Evolutionary conservation across 2,797 vertebrate species (phyloP).

Genomic region (Coilia nasus): DNA sequence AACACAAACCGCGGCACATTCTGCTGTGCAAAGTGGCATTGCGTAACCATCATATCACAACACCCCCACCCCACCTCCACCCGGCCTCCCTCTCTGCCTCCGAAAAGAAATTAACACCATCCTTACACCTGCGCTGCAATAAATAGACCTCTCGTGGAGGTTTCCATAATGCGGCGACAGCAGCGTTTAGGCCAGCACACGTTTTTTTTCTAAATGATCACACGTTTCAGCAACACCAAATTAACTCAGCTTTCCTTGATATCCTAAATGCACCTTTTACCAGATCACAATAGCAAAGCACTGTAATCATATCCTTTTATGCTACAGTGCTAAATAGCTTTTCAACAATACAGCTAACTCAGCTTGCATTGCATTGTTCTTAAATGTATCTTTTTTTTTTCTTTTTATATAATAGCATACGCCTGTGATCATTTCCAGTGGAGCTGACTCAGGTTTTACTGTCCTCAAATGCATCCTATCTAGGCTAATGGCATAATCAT

Average conservation of each 20-base stretch:
- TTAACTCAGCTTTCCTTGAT: neutral
- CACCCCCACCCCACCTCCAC: neutral
- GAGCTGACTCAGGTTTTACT: neutral
- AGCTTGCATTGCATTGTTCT: neutral
- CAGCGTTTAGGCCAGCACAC: neutral
- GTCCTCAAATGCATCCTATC: neutral
- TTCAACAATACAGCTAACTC: neutral
- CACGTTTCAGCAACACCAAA: neutral
- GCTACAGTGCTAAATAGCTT: neutral
- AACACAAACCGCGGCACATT: neutral
- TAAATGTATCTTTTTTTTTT: neutral
- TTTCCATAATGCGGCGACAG: neutral
- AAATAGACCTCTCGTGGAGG: constrained; percentile 21
- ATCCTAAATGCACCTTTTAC: neutral
- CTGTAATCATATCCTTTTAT: neutral
- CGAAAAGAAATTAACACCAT: constrained; percentile 18
- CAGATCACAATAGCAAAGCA: neutral
- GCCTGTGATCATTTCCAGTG: neutral
- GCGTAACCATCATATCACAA: neutral
- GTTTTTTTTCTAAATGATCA: neutral
- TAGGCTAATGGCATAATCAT: neutral
- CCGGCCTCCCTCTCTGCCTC: neutral
- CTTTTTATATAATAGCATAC: neutral
- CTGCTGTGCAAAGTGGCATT: neutral
- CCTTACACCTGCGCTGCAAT: constrained; percentile 7